Percentiles rank a stretch among this genome's conserved stretches.
Conservation (phyloP, 2,113 vertebrate species). For the Macquaria ambigua region DNA sequence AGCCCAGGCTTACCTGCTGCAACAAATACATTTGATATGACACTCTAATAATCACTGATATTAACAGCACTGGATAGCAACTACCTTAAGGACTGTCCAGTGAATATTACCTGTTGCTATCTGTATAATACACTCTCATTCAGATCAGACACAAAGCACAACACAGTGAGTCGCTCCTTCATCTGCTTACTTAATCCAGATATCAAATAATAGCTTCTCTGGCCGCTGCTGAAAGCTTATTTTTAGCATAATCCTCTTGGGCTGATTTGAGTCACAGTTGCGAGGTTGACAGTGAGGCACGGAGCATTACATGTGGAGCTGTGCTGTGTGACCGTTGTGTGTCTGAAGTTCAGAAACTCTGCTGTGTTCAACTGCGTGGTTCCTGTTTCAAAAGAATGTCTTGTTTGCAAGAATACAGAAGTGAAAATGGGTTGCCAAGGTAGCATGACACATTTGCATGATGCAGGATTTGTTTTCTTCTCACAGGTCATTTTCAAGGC, state of each 20-base stretch:
- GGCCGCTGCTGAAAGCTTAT: conserved; percentile 46
- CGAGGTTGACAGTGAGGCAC: not conserved
- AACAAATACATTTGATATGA: not conserved
- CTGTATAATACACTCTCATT: conserved; percentile 16
- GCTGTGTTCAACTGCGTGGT: not conserved
- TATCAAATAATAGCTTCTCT: conserved; percentile 47
- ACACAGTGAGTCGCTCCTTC: conserved; percentile 46
- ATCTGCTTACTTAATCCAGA: conserved; percentile 44
- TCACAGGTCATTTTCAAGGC: conserved; percentile 95
- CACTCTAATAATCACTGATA: not conserved
- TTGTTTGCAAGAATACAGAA: conserved; percentile 61
- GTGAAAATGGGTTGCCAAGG: conserved; percentile 44
- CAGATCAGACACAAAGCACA: conserved; percentile 18
- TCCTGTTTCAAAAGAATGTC: conserved; percentile 55
- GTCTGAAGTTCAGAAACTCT: not conserved
- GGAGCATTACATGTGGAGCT: not conserved
- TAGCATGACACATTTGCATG: conserved; percentile 48
- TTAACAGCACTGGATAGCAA: not conserved
- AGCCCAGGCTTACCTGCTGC: too few relatives aligned
- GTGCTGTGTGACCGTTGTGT: not conserved
- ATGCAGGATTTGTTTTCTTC: conserved; percentile 10
- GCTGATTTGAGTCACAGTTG: conserved; percentile 43
- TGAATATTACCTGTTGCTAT: conserved; percentile 26
- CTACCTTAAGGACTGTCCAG: not conserved
- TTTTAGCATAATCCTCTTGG: conserved; percentile 59